A percentile compares a stretch with the other conserved stretches of the same genome.
Evolutionary conservation across 2,797 vertebrate species (phyloP).

Genomic region (Macrochelys suwanniensis): DNA sequence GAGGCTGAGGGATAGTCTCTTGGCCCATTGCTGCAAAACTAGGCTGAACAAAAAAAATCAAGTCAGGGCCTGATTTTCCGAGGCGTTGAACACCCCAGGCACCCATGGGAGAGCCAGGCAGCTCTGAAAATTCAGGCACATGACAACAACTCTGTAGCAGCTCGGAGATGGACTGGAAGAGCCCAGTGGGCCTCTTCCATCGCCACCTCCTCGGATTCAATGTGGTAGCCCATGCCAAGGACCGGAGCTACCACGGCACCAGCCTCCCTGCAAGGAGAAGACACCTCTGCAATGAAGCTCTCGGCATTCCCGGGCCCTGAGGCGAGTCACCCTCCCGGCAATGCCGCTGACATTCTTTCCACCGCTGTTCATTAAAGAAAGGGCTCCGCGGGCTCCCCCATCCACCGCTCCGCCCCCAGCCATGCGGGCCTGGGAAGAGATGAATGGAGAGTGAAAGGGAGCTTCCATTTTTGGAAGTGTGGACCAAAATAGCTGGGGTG

Average conservation of each 20-base stretch:
- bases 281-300: not conserved
- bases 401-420: not conserved
- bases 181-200: not conserved
- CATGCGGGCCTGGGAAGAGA: not conserved
- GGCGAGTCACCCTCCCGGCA: not conserved
- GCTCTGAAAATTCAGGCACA: not conserved
- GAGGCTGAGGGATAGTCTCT: not conserved
- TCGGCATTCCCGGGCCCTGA: not conserved
- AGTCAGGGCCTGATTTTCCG: not conserved
- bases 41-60: not conserved
- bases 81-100: not conserved
- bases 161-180: not conserved
- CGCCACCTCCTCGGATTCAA: not conserved
- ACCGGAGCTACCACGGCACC: accelerated
- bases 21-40: not conserved
- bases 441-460: not conserved
- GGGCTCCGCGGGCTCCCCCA: not conserved
- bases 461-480: slow-evolving; percentile 45
- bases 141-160: not conserved
- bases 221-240: not conserved
- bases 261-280: not conserved
- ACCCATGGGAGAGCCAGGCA: not conserved
- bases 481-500: slow-evolving; percentile 21
- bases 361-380: not conserved
- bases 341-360: not conserved